These are phyloP conservation scores for Hypena proboscidalis DNA, from an alignment of 2,888 invertebrate species.

Conservation along the genomic window DNA sequence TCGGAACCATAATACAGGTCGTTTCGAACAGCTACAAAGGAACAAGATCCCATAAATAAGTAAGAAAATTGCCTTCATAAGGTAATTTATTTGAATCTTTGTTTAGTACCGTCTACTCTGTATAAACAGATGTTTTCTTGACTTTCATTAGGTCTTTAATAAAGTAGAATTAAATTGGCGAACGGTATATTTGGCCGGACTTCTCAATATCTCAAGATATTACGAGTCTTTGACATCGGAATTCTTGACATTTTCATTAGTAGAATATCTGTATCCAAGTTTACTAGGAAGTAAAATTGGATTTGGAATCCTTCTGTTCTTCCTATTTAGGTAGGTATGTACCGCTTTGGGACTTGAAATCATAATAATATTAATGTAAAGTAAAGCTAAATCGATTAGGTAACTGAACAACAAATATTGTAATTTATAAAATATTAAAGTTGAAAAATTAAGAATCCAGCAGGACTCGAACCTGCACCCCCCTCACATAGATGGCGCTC, in stretches of 20 bases:
- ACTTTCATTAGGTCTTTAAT: conserved; percentile 30
- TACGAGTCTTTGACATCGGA: no score
- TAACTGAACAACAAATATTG: conserved; percentile 26
- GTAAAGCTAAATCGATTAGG: conserved; percentile 26
- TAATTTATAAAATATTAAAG: no score
- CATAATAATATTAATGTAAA: no score
- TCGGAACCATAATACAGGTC: conserved; percentile 42
- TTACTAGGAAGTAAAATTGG: no score
- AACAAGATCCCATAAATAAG: conserved; percentile 53
- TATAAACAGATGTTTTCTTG: conserved; percentile 33
- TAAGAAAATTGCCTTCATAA: conserved; percentile 55
- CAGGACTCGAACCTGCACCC: no score
- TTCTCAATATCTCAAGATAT: background rate
- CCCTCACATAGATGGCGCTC: no score
- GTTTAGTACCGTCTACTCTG: conserved; percentile 23
- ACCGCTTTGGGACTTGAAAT: conserved; percentile 32
- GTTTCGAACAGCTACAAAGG: conserved; percentile 40
- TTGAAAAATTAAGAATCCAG: no score
- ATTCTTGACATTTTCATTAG: no score
- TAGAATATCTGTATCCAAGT: no score
- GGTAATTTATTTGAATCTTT: conserved; percentile 53
- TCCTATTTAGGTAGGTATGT: no score
- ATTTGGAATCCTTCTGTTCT: no score
- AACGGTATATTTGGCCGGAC: background rate
- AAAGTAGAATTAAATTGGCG: conserved; percentile 4